phyloP scores from a whole-genome alignment of 2,797 vertebrate species.

The Gallinago solitaria region DNA sequence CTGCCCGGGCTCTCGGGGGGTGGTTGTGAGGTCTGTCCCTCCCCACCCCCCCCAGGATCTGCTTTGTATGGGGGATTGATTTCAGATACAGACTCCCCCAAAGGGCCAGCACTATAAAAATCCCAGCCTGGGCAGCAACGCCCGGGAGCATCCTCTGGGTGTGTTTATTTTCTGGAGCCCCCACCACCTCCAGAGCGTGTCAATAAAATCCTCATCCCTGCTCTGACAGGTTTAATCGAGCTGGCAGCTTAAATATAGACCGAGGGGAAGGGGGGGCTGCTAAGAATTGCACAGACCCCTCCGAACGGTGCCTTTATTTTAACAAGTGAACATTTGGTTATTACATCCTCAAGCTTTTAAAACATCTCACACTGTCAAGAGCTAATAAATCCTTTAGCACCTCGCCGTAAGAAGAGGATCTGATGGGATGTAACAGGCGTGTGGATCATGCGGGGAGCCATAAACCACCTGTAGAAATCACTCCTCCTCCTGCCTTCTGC shows the following conservation, averaged over 20 bases:
- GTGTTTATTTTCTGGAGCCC: conserved; percentile 27
- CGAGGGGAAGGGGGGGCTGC: conserved; percentile 7
- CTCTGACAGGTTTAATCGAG: conserved; percentile 35
- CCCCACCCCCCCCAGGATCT: not conserved
- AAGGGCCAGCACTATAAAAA: conserved; percentile 5
- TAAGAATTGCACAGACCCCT: not conserved
- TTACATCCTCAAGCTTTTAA: conserved; percentile 16
- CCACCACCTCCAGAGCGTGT: conserved; percentile 22
- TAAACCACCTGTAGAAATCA: conserved; percentile 28
- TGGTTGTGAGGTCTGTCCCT: not conserved
- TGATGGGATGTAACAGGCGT: not conserved
- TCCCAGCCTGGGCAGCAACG: not conserved
- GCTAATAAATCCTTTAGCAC: conserved; percentile 52
- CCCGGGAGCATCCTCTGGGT: not conserved
- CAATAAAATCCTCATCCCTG: conserved; percentile 50
- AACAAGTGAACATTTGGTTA: conserved; percentile 25
- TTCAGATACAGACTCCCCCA: conserved; percentile 33
- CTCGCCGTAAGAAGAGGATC: not conserved
- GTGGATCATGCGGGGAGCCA: not conserved
- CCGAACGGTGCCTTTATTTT: not conserved
- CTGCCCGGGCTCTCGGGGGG: not conserved
- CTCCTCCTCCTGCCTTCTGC: conserved; percentile 33
- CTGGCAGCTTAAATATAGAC: conserved; percentile 52
- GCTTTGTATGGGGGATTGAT: conserved; percentile 33
- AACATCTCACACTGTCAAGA: conserved; percentile 31